Evolutionary conservation across 2,113 vertebrate genomes (phyloP).

Genomic region (Morone chrysops): DNA sequence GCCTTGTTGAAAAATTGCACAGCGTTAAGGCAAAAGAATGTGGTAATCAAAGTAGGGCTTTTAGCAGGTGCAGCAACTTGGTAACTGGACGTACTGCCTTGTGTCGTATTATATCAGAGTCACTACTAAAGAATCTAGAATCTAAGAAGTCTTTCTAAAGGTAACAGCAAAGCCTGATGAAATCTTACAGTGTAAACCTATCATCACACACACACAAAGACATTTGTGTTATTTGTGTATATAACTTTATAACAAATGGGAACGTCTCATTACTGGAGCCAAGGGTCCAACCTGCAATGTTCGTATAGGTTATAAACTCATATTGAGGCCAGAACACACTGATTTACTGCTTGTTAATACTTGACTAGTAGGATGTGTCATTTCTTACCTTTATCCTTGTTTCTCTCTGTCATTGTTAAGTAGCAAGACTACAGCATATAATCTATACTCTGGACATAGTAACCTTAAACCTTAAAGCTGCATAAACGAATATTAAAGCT

Average conservation of each 20-base stretch:
- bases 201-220: background rate
- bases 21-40: no score
- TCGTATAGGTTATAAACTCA: constrained; percentile 18
- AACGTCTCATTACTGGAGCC: background rate
- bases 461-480: background rate
- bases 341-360: constrained; percentile 4
- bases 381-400: background rate
- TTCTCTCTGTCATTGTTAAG: background rate
- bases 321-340: background rate
- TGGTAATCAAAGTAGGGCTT: background rate
- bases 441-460: background rate
- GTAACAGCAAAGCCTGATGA: no score
- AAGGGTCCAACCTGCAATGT: background rate
- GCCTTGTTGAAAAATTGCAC: background rate
- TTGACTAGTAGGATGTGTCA: background rate
- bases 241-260: background rate
- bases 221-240: background rate
- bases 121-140: no score
- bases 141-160: no score
- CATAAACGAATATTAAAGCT: no score
- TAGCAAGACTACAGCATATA: background rate
- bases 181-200: no score
- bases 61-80: background rate
- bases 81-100: background rate
- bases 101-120: background rate